Base-by-base conservation (phyloP, 2,888 invertebrate species). In the Dendrolimus houi region DNA sequence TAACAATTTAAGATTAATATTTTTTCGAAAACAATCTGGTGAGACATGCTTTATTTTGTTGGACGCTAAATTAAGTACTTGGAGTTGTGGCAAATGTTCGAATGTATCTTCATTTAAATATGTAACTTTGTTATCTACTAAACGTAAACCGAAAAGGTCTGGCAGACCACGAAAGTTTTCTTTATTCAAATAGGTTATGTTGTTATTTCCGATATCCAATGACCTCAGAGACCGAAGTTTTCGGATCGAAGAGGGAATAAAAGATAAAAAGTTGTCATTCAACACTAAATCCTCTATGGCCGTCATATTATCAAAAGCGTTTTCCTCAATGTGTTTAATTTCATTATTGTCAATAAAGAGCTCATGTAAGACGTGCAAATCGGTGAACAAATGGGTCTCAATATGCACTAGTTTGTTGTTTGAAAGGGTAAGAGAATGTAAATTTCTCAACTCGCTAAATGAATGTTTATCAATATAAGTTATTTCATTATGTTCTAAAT, bases 131-230 rank as follows among this genome's bases (percentile, higher is more conserved):
- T 97, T 97, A 83, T 95, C 95, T 59, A 96, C 95, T 67, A 97
- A 82, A 62, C 96, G 93, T 62, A 97, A 88, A 58, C 95, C 94
- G 72, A 94, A 94, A 62, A 97, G 91, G 73, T 95, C 93, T 62
- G 93, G 92, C 62, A 97, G 85, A 10, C 95, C 95, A 67, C 92
- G 92, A 75, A 97, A 95, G 65, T 95, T 94, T 68, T 94, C 92
- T 73, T 94, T 93, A 64, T 91, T 93, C 65, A 97, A 91, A 63
- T 91, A 89, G 71, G 93, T 92, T 77, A 97, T 94, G 75, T 92
- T 93, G 85, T 97, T 97, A 76, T 95, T 95, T 29, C 95, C 96
- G 65, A 97, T 92, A 86, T 96, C 96, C 64, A 97, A 88, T 29
- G 94, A 94, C 80, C 94, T 94, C 60, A 97, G 83, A 66, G 93